These are phyloP conservation scores for Caenorhabditis drosophilae DNA, from an alignment of 2,888 invertebrate genomes.

Conservation along the genomic window DNA sequence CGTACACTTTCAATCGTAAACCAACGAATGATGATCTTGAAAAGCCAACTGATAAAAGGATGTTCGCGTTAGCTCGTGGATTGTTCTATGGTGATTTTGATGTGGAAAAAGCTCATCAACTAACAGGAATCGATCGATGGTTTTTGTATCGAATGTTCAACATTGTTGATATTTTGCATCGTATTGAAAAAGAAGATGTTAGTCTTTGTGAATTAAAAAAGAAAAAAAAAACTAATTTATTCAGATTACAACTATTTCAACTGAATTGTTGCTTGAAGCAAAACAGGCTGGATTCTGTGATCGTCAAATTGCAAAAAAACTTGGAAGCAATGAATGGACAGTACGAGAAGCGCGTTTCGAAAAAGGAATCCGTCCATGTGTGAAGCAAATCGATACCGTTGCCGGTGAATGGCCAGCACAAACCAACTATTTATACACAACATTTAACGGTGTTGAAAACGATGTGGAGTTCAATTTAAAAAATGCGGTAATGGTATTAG, in stretches of 20 bases:
- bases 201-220: background rate
- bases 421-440: conserved; percentile 97
- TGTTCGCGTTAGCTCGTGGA: conserved; percentile 94
- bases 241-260: conserved; percentile 39
- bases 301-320: conserved; percentile 83
- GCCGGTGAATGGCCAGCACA: conserved; percentile 99
- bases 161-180: conserved; percentile 76
- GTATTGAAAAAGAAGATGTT: conserved; percentile 45
- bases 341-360: conserved; percentile 66
- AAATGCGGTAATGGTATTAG: conserved; percentile 70
- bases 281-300: conserved; percentile 96
- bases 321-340: conserved; percentile 70
- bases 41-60: conserved; percentile 93
- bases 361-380: conserved; percentile 79
- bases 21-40: conserved; percentile 76
- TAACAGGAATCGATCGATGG: conserved; percentile 88
- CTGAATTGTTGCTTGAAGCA: conserved; percentile 77
- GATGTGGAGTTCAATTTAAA: conserved; percentile 75
- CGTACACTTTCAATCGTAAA: conserved; percentile 74
- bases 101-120: conserved; percentile 83
- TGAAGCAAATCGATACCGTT: conserved; percentile 98
- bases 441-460: conserved; percentile 85
- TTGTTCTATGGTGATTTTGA: conserved; percentile 71
- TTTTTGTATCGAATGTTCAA: conserved; percentile 92
- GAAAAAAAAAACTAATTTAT: no score